Base-by-base conservation (phyloP, 2,113 vertebrate species). In the Alligator sinensis region DNA sequence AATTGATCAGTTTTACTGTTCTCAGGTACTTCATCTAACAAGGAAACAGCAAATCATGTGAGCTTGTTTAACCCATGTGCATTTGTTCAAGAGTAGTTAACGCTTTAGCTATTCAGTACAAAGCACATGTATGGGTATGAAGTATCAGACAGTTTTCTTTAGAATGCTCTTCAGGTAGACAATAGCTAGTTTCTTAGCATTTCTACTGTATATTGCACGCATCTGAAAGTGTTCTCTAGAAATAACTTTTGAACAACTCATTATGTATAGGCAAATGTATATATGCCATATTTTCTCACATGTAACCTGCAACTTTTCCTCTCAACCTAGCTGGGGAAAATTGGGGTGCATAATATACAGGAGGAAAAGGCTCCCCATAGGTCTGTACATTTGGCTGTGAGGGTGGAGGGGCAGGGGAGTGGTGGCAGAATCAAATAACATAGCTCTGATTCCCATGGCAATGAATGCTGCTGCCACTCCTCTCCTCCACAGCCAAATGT, bases 41-140 rank as follows among this genome's bases (percentile, higher is more conserved):
- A n/a, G 54, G 96, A 92, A 96, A 80, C 28, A 95, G 92, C 89
- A 86, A 92, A 91, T 89, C 87, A 68, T 60, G 74, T 47, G 58
- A 78, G 27, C 4, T 86, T 10, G 82, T 89, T 1, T 8, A 87
- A 16, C 9, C 34, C 87, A 25, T 30, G 30, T 55, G 34, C 3
- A 66, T 86, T 95, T 78, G 55, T 97, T 89, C 86, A 84, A 7
- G 76, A 75, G 55, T 47, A 28, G 84, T 90, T 94, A 95, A 88
- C 38, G 77, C 76, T 90, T 80, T 47, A 55, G 11, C 24, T 87
- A 74, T 24, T 80, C 34, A 88, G 34, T 74, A 76, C 28, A 61
- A 75, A 14, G 17, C 4, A 70, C 64, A 25, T 68, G 21, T 30
- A 66, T 0, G 1, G n/a, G 63, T 11, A 77, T 10, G 30, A 86